Conservation (phyloP, 2,888 invertebrate genomes). For the Homarus gammarus region DNA sequence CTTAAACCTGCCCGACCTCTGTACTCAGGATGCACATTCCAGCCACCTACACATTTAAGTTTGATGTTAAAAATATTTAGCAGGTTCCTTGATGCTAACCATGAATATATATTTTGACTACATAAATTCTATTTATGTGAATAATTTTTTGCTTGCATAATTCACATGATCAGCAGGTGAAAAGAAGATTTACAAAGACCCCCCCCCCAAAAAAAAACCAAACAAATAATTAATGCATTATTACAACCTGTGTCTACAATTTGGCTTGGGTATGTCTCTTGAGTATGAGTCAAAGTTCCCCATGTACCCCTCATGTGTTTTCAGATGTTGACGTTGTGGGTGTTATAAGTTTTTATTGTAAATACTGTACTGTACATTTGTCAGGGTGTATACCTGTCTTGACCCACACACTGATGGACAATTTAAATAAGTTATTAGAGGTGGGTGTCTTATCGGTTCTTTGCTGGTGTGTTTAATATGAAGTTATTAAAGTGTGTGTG, state of each 20-base stretch:
- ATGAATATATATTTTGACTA: background rate
- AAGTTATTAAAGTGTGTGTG: background rate
- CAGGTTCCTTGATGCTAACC: background rate
- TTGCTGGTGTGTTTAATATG: background rate
- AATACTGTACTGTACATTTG: background rate
- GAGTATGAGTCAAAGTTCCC: background rate
- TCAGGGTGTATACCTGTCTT: conserved; percentile 2
- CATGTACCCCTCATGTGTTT: background rate
- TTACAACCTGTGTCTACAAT: background rate
- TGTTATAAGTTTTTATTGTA: background rate
- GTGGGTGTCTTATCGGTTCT: background rate
- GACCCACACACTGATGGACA: background rate
- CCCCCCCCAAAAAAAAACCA: no score
- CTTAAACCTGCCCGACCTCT: background rate
- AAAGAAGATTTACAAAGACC: no score
- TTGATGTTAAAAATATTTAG: background rate
- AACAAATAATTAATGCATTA: no score
- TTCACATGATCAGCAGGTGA: no score
- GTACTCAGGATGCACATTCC: background rate
- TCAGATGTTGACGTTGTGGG: conserved; percentile 15
- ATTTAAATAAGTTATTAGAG: background rate
- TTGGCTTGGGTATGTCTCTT: background rate
- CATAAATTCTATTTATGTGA: no score
- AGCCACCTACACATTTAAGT: background rate
- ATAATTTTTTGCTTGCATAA: no score